Evolutionary conservation across 1,140 invertebrate species (phyloP), one percentile per base, ranked within the genome.

Genomic region (Apis florea): DNA sequence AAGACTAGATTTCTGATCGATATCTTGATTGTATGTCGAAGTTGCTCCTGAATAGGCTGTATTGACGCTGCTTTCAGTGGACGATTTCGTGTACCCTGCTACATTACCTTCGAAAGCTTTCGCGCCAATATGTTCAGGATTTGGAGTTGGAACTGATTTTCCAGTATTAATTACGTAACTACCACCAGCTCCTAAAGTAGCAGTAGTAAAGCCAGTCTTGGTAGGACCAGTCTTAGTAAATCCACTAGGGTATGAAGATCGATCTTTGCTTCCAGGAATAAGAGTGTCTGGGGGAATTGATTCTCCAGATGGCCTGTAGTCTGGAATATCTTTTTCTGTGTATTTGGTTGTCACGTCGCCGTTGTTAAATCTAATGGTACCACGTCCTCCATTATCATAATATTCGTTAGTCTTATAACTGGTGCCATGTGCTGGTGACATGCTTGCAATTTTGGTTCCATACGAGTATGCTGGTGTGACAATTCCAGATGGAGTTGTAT

Each of bases 221-320:
- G 93, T 93, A 24, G 87, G 84, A n/a, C 92, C 93, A 10, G 90
- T 92, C 85, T 94, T 94, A 0, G 93, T 79, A 49, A 88, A 88
- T 26, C 83, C 86, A 21, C 49, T 61, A 19, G 86, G 31, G 67
- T 11, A 63, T 77, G 56, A 17, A 58, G 64, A 11, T 19, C 66
- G 47, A 9, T 4, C 8, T 31, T 61, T 89, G n/a, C 77, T 67
- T 66, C 82, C 87, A 56, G 70, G 19, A 13, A 84, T 3, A 10
- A 87, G 49, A 40, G 72, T 79, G 1, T 88, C 85, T 3, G 89
- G 87, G 6, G 84, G 85, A 56, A 85, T 56, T 9, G 70, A 79
- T 15, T 79, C 83, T 8, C 83, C 85, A 11, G 79, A 54, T 21
- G 85, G 77, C 54, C 79, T 80, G 63, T 89, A 84, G 24, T 88